phyloP scores from a whole-genome alignment of 2,113 vertebrate genomes.

The Alaudala cheleensis region DNA sequence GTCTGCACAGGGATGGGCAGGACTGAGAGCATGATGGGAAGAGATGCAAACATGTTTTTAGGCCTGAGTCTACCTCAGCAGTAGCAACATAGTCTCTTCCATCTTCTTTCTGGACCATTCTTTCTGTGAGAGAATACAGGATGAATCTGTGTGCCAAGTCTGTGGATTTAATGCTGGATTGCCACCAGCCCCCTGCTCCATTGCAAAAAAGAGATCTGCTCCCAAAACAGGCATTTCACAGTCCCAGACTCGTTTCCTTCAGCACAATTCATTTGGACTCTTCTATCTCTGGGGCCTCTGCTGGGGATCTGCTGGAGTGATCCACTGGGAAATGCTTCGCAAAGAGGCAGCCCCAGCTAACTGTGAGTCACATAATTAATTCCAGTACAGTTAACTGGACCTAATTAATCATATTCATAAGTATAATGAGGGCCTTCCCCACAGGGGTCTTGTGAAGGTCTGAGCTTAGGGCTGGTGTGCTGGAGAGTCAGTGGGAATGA shows the following conservation, averaged over 20 bases:
- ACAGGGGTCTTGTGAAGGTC: neutral
- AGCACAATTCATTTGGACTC: neutral
- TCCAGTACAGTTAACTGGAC: constrained; percentile 14
- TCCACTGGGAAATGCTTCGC: neutral
- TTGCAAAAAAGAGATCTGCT: neutral
- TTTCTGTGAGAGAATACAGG: neutral
- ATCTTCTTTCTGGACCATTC: neutral
- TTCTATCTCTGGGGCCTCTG: neutral
- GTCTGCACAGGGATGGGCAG: neutral
- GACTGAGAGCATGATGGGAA: neutral
- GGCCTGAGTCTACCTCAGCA: neutral
- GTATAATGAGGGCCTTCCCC: neutral
- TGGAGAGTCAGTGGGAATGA: neutral
- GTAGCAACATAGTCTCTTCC: neutral
- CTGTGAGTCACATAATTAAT: constrained; percentile 7
- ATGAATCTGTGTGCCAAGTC: neutral
- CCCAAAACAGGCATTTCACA: neutral
- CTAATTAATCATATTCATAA: constrained; percentile 40
- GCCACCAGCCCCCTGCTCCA: neutral
- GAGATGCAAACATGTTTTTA: neutral
- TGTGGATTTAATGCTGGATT: neutral
- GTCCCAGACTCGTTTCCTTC: rapidly evolving
- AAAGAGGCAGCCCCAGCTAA: neutral
- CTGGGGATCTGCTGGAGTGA: neutral
- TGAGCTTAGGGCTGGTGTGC: neutral